These are phyloP conservation scores for Phalacrocorax pelagicus DNA, from an alignment of 2,113 vertebrate genomes.

Conservation along the genomic window DNA sequence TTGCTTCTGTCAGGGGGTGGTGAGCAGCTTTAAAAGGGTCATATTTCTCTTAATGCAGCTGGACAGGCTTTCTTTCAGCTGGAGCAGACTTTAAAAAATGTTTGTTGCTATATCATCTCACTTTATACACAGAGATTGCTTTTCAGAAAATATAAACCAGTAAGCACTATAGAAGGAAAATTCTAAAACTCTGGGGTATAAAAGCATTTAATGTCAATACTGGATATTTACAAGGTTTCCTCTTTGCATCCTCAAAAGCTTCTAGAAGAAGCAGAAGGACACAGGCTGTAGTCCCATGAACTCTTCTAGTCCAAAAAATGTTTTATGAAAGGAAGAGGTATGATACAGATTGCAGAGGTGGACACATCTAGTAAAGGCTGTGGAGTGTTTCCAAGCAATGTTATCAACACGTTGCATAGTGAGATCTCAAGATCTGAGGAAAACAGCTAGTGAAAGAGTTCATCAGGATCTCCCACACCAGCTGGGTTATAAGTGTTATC, in stretches of 20 bases:
- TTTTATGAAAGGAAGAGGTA: background rate
- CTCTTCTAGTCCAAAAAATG: background rate
- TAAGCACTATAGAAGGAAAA: background rate
- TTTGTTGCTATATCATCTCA: background rate
- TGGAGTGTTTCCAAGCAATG: background rate
- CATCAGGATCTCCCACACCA: background rate
- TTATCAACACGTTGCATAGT: background rate
- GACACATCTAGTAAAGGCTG: background rate
- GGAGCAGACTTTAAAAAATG: background rate
- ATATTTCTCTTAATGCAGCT: slow-evolving; percentile 26
- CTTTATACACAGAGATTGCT: background rate
- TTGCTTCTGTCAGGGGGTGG: background rate
- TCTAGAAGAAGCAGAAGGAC: background rate
- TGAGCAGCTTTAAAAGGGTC: background rate
- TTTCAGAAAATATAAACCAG: background rate
- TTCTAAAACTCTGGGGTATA: background rate
- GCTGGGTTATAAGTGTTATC: background rate
- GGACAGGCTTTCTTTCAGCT: background rate
- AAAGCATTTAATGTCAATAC: background rate
- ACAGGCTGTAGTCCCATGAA: background rate
- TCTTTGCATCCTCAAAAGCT: background rate
- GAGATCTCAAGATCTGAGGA: background rate
- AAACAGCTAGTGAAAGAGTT: background rate
- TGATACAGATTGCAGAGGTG: background rate
- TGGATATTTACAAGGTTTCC: background rate